Evolutionary conservation across 2,888 invertebrate genomes (phyloP).

Genomic region (Diarsia dahlii): DNA sequence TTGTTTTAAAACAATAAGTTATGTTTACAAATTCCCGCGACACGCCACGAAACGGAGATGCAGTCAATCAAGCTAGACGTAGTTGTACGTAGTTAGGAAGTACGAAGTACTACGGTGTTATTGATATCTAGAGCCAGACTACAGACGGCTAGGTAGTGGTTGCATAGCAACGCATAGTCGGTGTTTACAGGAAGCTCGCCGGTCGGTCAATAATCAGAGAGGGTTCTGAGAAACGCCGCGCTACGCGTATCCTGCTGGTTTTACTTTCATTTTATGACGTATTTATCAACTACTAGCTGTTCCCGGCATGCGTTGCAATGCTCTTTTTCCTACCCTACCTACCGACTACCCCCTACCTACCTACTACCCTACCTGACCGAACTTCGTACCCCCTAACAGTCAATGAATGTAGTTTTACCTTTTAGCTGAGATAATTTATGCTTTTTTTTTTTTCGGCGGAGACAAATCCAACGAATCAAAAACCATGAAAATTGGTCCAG

Average conservation of each 20-base stretch:
- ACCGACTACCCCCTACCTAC: no score
- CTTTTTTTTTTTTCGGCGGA: no score
- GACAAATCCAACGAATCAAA: no score
- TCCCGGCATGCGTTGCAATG: no score
- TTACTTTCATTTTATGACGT: slow-evolving; percentile 65
- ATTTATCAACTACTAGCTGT: slow-evolving; percentile 43
- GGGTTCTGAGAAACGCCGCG: slow-evolving; percentile 47
- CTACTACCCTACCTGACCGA: no score
- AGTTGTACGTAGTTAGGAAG: slow-evolving; percentile 13
- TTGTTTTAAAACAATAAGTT: slow-evolving; percentile 42
- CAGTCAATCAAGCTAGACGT: slow-evolving; percentile 13
- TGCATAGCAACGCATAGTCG: slow-evolving; percentile 54
- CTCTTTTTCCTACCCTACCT: no score
- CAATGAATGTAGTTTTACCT: no score
- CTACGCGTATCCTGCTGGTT: slow-evolving; percentile 56
- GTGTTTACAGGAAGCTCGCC: slow-evolving; percentile 44
- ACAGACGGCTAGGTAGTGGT: slow-evolving; percentile 38
- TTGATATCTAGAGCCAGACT: slow-evolving; percentile 41
- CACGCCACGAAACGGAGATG: slow-evolving; percentile 14
- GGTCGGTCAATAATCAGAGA: slow-evolving; percentile 60
- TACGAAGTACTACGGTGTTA: slow-evolving; percentile 34
- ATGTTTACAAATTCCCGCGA: slow-evolving; percentile 44
- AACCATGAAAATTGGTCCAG: no score
- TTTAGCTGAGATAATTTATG: no score
- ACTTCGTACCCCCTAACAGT: no score